These are phyloP conservation scores for Sylvia atricapilla DNA, from an alignment of 2,113 vertebrate species.

Conservation along the genomic window DNA sequence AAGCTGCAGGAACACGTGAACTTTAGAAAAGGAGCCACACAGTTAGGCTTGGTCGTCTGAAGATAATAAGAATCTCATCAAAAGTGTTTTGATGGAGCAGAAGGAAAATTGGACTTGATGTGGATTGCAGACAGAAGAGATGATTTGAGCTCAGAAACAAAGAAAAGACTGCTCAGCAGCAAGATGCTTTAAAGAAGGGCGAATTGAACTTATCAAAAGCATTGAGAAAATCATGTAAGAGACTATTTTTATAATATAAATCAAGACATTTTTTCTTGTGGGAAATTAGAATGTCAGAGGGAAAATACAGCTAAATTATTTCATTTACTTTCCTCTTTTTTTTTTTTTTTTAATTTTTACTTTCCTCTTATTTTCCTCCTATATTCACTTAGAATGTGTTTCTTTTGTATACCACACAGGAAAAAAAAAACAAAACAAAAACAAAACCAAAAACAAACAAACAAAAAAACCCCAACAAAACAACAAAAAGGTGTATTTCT, in stretches of 20 bases:
- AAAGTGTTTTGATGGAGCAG: not conserved
- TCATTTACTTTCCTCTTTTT: slow-evolving; percentile 15
- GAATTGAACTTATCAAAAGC: slow-evolving; percentile 40
- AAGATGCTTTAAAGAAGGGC: slow-evolving; percentile 7
- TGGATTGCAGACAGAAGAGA: not conserved
- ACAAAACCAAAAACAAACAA: no score
- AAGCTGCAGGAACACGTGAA: slow-evolving; percentile 4
- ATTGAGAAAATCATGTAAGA: slow-evolving; percentile 10
- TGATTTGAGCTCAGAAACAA: slow-evolving; percentile 7
- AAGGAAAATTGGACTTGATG: slow-evolving; percentile 16
- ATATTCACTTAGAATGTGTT: not conserved
- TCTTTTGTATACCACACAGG: not conserved
- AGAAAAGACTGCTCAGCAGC: slow-evolving; percentile 6
- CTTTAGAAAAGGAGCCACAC: not conserved
- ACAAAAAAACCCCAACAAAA: not conserved
- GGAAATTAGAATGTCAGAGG: slow-evolving; percentile 2
- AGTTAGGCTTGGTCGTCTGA: not conserved
- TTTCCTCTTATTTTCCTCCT: slow-evolving; percentile 9
- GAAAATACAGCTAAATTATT: not conserved
- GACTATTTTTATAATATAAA: slow-evolving; percentile 16
- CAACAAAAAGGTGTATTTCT: not conserved
- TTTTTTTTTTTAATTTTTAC: not conserved
- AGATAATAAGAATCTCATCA: slow-evolving; percentile 39
- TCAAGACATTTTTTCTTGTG: not conserved
- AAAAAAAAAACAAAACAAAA: not conserved